Evolutionary conservation across 2,888 invertebrate species (phyloP), one percentile per base, ranked within the genome.

Genomic region (Xanthia togata): DNA sequence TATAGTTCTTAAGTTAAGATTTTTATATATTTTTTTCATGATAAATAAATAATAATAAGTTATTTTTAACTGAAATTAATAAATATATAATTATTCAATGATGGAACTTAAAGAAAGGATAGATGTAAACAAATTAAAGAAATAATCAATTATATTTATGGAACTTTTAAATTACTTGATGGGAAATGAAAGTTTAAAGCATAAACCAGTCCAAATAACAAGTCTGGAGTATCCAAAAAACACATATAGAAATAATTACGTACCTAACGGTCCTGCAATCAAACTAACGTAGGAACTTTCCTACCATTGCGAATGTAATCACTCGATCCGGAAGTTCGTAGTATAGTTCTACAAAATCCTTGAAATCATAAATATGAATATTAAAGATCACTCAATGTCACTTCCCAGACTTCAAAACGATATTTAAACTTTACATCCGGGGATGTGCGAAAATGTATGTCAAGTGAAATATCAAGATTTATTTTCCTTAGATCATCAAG

Each of bases 391-490:
- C 47, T 82, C 87, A 87, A 85, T 85, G 85, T 64, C 74, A 80
- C 70, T 82, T 77, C 70, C 69, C 76, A 71, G 67, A 65, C 57
- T 65, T 73, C 23, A 65, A 69, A 77, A 53, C 57, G n/a, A 65
- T 70, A 80, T 62, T 50, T 75, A 81, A 82, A 76, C 70, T 71
- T 78, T 23, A 57, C 62, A 84, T 79, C 87, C 82, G 77, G 78
- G 77, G 70, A 86, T 84, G 75, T 70, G 64, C 68, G n/a, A 60
- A 88, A 76, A 88, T 85, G 62, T 85, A 53, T 88, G 83, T 87
- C 87, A 88, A 85, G 79, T 80, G 38, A 76, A 76, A 60, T 76
- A 70, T 69, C 14, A 60, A 63, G 47, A 78, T 85, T 64, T 78
- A 79, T 86, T 87, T 83, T 79, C 26, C 1, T 79, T 62, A 70